Conservation (phyloP, 2,113 vertebrate genomes). For the Myanophis thanlyinensis region DNA sequence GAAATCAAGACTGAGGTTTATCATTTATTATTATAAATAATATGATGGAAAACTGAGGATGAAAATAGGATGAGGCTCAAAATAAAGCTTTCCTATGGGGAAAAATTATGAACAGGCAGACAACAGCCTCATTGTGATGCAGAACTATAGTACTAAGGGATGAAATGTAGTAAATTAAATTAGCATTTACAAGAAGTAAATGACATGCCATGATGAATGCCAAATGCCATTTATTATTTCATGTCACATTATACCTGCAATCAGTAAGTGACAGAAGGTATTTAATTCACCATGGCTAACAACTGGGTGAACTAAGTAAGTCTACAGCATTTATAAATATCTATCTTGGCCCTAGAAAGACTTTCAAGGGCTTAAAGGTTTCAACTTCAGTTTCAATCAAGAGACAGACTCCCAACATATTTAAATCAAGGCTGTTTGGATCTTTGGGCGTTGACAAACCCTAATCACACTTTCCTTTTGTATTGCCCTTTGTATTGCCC, state of each 20-base stretch:
- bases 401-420: rapidly evolving
- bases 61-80: conserved; percentile 27
- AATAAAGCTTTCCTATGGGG: conserved; percentile 44
- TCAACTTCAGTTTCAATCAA: background rate
- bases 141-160: conserved; percentile 49
- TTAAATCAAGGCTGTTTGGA: background rate
- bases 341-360: conserved; percentile 36
- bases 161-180: conserved; percentile 64
- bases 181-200: conserved; percentile 58
- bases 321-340: conserved; percentile 39
- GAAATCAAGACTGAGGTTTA: conserved; percentile 27
- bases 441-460: background rate
- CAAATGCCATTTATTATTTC: conserved; percentile 52
- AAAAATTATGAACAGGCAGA: conserved; percentile 61
- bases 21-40: conserved; percentile 42
- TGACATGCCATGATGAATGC: conserved; percentile 50
- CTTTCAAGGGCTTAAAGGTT: conserved; percentile 11
- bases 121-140: conserved; percentile 65
- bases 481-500: background rate
- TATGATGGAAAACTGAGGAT: conserved; percentile 39
- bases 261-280: conserved; percentile 50
- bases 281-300: conserved; percentile 46
- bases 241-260: conserved; percentile 62
- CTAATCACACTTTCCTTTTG: background rate
- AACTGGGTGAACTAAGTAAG: conserved; percentile 34